These are phyloP conservation scores for Pollicipes pollicipes DNA, from an alignment of 1,140 invertebrate species.

Conservation along the genomic window DNA sequence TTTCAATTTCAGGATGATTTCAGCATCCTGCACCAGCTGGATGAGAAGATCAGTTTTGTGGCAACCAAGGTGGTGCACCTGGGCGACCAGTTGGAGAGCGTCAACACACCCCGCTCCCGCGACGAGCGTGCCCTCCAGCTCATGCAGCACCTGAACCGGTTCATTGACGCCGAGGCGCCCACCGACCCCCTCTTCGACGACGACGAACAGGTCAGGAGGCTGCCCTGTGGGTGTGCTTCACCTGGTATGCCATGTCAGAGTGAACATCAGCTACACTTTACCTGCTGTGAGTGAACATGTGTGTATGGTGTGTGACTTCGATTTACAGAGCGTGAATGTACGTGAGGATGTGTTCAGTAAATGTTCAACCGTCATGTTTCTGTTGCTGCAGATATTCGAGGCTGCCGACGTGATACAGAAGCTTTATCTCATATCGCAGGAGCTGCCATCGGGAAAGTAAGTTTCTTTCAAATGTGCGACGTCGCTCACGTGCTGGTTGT, in stretches of 20 bases:
- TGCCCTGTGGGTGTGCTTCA: too few species aligned
- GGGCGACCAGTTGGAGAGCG: slow-evolving; percentile 90
- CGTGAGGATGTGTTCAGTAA: too few species aligned
- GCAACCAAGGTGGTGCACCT: slow-evolving; percentile 93
- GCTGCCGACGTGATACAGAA: slow-evolving; percentile 99
- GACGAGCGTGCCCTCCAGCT: slow-evolving; percentile 87
- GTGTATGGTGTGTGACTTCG: too few species aligned
- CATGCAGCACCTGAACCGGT: slow-evolving; percentile 84
- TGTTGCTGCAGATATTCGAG: slow-evolving; percentile 39
- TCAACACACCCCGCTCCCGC: slow-evolving; percentile 79
- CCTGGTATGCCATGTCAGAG: too few species aligned
- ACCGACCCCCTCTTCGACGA: slow-evolving; percentile 74
- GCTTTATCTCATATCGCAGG: slow-evolving; percentile 84
- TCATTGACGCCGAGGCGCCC: slow-evolving; percentile 66
- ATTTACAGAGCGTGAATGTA: too few species aligned
- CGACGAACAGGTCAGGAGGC: slow-evolving; percentile 45
- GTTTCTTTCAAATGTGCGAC: too few species aligned
- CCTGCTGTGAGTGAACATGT: too few species aligned
- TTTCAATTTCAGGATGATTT: slow-evolving; percentile 45
- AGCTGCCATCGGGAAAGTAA: slow-evolving; percentile 61
- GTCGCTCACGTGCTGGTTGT: too few species aligned
- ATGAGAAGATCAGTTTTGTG: slow-evolving; percentile 89
- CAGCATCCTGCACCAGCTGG: slow-evolving; percentile 73
- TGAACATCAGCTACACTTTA: too few species aligned
- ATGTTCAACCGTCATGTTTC: too few species aligned